Evolutionary conservation across 1,140 invertebrate species (phyloP), one percentile per base, ranked within the genome.

Genomic region (Dinoponera quadriceps): DNA sequence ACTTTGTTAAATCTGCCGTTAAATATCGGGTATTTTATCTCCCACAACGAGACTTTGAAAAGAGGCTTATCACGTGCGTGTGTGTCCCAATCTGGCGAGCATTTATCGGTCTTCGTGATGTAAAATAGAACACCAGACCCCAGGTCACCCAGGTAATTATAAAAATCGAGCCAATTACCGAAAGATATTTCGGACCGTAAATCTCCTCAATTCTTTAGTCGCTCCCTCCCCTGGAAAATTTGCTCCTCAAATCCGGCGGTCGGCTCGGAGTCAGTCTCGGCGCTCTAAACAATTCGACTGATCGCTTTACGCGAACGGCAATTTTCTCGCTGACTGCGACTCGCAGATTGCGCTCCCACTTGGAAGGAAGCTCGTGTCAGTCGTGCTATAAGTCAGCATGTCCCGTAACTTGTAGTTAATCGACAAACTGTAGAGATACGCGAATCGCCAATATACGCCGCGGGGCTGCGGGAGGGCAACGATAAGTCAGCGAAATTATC

Each of bases 401-500:
- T 65, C 54, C 22, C 38, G 55, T 72, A 83, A 88, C 69, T 88
- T 51, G 38, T 51, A 54, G 44, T 60, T 71, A 85, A 86, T 85
- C 86, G 68, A 55, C 48, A 83, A 74, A 83, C 71, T 51, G 54
- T 54, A 33, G 13, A 78, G 72, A 85, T 74, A 57, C 66, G 22
- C 38, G 16, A 62, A 18, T 14, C 18, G 71, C 71, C 49, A 72
- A 72, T 38, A 59, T 65, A 38, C 3, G 66, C 3, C 29, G 11
- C 7, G 51, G 27, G 16, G 18, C 22, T 57, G 57, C 68, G 54
- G 83, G 54, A 13, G n/a, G 20, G 29, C 48, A 73, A 82, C 69
- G 80, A 89, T 87, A 85, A 87, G 85, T 89, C 83, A 84, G 80
- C 77, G 77, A 86, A 88, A 90, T 90, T 90, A 90, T 90, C 87